Base-by-base conservation (phyloP, 2,888 invertebrate genomes). In the Sthenelais limicola region DNA sequence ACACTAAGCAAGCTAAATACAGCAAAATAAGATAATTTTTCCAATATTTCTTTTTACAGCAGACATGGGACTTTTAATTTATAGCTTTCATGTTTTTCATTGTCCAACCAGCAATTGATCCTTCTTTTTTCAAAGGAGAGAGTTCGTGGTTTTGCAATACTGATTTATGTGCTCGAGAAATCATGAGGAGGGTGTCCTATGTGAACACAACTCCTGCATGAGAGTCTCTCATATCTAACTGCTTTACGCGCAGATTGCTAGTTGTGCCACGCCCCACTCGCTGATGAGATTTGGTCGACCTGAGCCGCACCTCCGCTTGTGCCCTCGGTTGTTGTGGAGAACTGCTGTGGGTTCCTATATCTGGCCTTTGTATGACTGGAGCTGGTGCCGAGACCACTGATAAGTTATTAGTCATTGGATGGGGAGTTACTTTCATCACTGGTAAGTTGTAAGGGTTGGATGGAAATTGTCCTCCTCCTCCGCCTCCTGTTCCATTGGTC, bases 331-430 rank as follows among this genome's bases (percentile, higher is more conserved):
- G 69, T 32, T 62, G 72, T 49, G 54, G 33, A 43, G 21, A 3
- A 26, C 24, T 28, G 26, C 24, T 49, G 26, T 7, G 21, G 9
- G 38, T 32, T 12, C 28, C 24, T 4, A 74, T 74, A 38, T 85
- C 86, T 35, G 84, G 84, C 68, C 85, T 79, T 74, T 83, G 82
- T 51, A 84, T 77, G 71, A 87, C 83, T 30, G 87, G 86, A 48
- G 85, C 86, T 70, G 87, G 86, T 66, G 85, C 86, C 48, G 87
- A 87, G 72, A 86, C 84, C 73, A 87, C 85, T 71, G 86, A 86
- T 71, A 86, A 80, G 71, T 83, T 82, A 51, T 56, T 32, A 35
- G 47, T 48, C 7, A 32, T 15, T 15, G 30, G 33, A 15, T 56
- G 71, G 5, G 56, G 68, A 15, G 7, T 47, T 24, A 75, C 43